Evolutionary conservation across 2,888 invertebrate genomes (phyloP).

Genomic region (Halocaridina rubra): DNA sequence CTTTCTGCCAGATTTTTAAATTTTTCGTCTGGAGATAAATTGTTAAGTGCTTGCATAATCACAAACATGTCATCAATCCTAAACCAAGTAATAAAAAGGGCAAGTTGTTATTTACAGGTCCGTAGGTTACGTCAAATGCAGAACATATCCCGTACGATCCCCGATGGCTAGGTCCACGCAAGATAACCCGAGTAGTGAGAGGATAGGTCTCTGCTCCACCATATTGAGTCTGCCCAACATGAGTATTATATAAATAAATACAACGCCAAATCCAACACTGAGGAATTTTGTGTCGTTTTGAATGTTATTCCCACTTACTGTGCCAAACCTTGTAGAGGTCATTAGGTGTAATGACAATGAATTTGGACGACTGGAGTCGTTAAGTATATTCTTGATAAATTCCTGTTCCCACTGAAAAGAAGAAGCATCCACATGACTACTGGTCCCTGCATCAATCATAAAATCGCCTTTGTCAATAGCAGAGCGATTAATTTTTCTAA

Average conservation of each 20-base stretch:
- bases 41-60: constrained; percentile 67
- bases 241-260: constrained; percentile 80
- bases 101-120: constrained; percentile 69
- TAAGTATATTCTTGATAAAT: constrained; percentile 33
- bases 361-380: constrained; percentile 9
- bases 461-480: constrained; percentile 71
- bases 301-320: constrained; percentile 78
- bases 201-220: constrained; percentile 75
- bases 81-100: constrained; percentile 70
- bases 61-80: constrained; percentile 70
- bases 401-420: constrained; percentile 55
- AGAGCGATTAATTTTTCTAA: constrained; percentile 71
- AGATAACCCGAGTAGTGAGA: constrained; percentile 67
- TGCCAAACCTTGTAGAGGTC: constrained; percentile 75
- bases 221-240: constrained; percentile 81
- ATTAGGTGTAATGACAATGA: constrained; percentile 21
- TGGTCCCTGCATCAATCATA: constrained; percentile 78
- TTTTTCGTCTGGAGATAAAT: constrained; percentile 63
- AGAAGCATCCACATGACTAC: constrained; percentile 76
- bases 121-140: constrained; percentile 68
- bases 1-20: constrained; percentile 65
- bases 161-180: constrained; percentile 69
- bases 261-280: constrained; percentile 76
- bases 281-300: constrained; percentile 80
- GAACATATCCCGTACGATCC: constrained; percentile 69